These are phyloP conservation scores for Trichonephila clavipes DNA, from an alignment of 1,140 invertebrate species.

Conservation along the genomic window DNA sequence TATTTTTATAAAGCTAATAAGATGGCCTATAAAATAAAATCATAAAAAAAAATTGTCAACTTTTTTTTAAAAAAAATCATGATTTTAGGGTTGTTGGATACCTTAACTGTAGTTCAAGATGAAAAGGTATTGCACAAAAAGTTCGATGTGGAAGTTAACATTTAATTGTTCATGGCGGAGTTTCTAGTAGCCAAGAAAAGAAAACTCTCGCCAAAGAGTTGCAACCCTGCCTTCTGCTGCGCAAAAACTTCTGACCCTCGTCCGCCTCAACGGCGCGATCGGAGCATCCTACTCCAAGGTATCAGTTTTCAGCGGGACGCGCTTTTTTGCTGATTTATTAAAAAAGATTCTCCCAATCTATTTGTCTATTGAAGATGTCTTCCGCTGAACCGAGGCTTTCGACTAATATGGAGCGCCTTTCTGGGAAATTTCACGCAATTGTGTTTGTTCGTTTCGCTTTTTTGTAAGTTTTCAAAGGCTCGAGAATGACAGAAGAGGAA, in stretches of 20 bases:
- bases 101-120: too few species aligned
- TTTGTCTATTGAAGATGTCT: neutral
- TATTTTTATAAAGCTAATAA: too few species aligned
- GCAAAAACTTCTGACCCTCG: conserved; percentile 62
- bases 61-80: too few species aligned
- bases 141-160: too few species aligned
- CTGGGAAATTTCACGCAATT: too few species aligned
- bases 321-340: conserved; percentile 35
- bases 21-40: too few species aligned
- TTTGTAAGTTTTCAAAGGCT: neutral
- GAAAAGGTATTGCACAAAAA: too few species aligned
- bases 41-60: too few species aligned
- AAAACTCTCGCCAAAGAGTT: neutral
- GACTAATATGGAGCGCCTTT: neutral
- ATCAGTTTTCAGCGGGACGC: conserved; percentile 53
- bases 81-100: too few species aligned
- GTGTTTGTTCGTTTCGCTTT: neutral
- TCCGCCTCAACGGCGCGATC: conserved; percentile 67
- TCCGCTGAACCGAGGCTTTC: neutral
- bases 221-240: neutral
- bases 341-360: neutral
- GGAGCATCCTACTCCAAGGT: conserved; percentile 38
- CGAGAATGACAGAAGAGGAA: neutral
- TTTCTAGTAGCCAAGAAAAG: neutral
- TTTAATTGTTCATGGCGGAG: too few species aligned